Evolutionary conservation across 2,113 vertebrate genomes (phyloP).

Genomic region (Albula goreensis): DNA sequence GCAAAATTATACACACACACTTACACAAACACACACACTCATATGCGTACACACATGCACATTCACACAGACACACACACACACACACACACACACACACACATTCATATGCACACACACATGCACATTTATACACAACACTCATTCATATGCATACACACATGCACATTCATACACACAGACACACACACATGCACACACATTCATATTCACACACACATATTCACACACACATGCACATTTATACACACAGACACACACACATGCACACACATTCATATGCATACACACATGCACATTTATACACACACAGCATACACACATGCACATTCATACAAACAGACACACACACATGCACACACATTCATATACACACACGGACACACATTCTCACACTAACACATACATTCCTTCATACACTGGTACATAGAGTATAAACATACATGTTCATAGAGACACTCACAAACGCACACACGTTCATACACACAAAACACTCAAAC

Average conservation of each 20-base stretch:
- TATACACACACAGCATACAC: no score
- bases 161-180: no score
- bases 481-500: no score
- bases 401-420: neutral
- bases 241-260: neutral
- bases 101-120: neutral
- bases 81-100: slow-evolving; percentile 10
- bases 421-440: no score
- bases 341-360: no score
- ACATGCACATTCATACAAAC: no score
- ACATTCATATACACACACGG: no score
- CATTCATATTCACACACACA: no score
- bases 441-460: neutral
- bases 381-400: no score
- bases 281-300: neutral
- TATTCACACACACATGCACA: neutral
- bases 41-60: slow-evolving; percentile 1
- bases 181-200: no score
- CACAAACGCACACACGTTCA: neutral
- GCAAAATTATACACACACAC: neutral
- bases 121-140: no score
- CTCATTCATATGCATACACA: no score
- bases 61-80: slow-evolving; percentile 9
- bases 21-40: neutral
- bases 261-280: neutral